Evolutionary conservation across 2,797 vertebrate genomes (phyloP).

Genomic region (Morelia viridis): DNA sequence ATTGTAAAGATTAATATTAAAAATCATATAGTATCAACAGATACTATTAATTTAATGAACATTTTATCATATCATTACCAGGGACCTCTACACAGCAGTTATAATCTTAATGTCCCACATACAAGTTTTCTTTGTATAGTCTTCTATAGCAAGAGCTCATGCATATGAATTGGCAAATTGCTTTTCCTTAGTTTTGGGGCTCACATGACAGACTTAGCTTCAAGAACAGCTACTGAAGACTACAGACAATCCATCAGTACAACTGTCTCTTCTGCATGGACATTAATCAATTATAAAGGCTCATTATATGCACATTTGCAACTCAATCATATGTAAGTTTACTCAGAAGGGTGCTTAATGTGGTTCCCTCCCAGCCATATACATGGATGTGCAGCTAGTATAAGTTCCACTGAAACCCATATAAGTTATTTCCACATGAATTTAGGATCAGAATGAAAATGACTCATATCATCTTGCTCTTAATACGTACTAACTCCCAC

Average conservation of each 20-base stretch:
- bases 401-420: not conserved
- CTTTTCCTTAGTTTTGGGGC: not conserved
- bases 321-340: not conserved
- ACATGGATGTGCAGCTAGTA: not conserved
- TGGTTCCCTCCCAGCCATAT: not conserved
- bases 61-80: not conserved
- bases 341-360: not conserved
- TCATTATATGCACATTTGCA: not conserved
- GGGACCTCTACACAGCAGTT: not conserved
- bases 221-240: not conserved
- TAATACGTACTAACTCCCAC: constrained; percentile 30
- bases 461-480: constrained; percentile 30
- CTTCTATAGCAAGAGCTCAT: not conserved
- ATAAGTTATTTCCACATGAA: constrained; percentile 17
- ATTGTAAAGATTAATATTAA: constrained; percentile 3
- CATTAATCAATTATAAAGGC: not conserved
- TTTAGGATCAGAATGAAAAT: constrained; percentile 31
- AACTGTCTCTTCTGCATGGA: not conserved
- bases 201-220: not conserved
- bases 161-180: not conserved
- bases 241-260: not conserved
- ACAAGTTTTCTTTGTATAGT: not conserved
- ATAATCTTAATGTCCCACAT: not conserved
- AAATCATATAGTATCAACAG: not conserved
- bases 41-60: not conserved